phyloP scores from a whole-genome alignment of 2,888 invertebrate species.

The Tortrix viridana region DNA sequence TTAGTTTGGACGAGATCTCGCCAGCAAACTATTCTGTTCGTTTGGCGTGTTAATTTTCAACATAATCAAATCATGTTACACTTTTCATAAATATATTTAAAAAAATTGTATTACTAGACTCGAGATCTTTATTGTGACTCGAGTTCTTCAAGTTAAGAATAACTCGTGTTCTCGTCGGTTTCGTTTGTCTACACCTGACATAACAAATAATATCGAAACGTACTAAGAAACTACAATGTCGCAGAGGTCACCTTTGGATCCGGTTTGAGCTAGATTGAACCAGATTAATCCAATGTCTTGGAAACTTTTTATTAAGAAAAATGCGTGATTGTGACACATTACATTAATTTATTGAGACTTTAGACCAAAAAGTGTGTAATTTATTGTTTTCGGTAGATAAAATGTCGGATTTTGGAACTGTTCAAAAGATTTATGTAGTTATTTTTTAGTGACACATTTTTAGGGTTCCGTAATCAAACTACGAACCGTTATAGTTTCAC shows the following conservation, averaged over 20 bases:
- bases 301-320: slow-evolving; percentile 17
- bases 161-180: background rate
- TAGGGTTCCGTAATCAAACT: no score
- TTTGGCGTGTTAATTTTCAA: no score
- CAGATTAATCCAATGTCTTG: slow-evolving; percentile 10
- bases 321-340: slow-evolving; percentile 2
- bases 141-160: background rate
- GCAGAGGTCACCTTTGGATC: slow-evolving; percentile 19
- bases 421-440: background rate
- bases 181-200: slow-evolving; percentile 4
- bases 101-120: no score
- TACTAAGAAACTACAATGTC: slow-evolving; percentile 8
- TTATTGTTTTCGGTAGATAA: background rate
- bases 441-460: no score
- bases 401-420: background rate
- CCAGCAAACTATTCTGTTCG: no score
- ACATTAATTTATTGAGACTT: slow-evolving; percentile 3
- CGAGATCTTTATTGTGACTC: background rate
- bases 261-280: slow-evolving; percentile 1
- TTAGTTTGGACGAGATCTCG: no score
- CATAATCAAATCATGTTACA: no score
- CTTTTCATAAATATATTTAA: no score
- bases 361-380: background rate
- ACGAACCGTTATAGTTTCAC: no score
- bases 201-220: background rate